phyloP scores from a whole-genome alignment of 2,113 vertebrate species.

The Struthio camelus region DNA sequence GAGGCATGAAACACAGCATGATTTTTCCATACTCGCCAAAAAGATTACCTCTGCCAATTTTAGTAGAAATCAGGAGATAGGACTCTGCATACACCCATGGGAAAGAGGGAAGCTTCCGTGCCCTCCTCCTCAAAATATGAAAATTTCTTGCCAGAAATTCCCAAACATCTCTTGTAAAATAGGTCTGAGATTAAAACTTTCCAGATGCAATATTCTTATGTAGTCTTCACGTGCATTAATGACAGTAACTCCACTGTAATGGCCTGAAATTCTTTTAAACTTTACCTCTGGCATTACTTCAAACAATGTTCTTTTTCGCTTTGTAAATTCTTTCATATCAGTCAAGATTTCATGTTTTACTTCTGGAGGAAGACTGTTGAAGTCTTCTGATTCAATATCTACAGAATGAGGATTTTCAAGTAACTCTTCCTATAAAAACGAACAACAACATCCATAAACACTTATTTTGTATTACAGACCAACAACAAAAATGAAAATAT shows the following conservation, averaged over 20 bases:
- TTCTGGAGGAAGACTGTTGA: slow-evolving; percentile 87
- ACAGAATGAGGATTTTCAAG: slow-evolving; percentile 83
- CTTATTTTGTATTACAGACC: not conserved
- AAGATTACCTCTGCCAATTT: not conserved
- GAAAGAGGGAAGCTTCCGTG: too few relatives aligned
- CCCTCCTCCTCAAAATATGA: rapidly evolving
- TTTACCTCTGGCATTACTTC: slow-evolving; percentile 93
- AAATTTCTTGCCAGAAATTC: not conserved
- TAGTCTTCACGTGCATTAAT: not conserved
- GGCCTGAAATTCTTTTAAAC: not conserved
- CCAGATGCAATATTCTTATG: not conserved
- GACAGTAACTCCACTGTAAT: not conserved
- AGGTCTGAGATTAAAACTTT: not conserved
- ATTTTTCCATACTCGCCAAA: not conserved
- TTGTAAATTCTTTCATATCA: slow-evolving; percentile 94
- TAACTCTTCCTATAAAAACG: slow-evolving; percentile 78
- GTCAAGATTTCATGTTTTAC: slow-evolving; percentile 94
- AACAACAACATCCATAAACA: not conserved
- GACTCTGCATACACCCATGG: not conserved
- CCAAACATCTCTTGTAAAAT: not conserved
- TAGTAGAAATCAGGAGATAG: not conserved
- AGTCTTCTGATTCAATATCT: slow-evolving; percentile 95
- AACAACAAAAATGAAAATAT: not conserved
- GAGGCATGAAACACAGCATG: not conserved
- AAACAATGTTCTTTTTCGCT: slow-evolving; percentile 89